Percentiles rank a stretch among this genome's conserved stretches.
Conservation (phyloP, 2,888 invertebrate genomes). For the Clistopyga incitator region DNA sequence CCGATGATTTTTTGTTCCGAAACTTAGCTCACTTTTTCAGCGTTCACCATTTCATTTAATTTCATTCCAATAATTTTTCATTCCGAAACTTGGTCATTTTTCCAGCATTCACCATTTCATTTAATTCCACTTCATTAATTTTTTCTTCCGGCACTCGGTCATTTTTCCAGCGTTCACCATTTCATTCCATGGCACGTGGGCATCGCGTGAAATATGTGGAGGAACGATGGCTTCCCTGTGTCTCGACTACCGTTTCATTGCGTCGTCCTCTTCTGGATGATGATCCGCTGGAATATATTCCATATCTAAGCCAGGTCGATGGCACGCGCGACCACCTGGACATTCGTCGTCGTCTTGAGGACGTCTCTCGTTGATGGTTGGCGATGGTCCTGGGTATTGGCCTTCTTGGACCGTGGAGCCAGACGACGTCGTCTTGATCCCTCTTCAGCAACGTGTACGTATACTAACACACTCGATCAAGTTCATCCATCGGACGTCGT, state of each 20-base stretch:
- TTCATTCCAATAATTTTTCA: too few species aligned
- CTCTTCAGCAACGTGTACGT: not conserved
- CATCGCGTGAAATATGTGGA: not conserved
- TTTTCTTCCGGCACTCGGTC: too few species aligned
- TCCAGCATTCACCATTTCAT: too few species aligned
- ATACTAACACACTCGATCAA: slow-evolving; percentile 28
- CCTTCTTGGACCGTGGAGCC: slow-evolving; percentile 20
- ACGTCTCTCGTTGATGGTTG: slow-evolving; percentile 43
- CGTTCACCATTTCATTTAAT: too few species aligned
- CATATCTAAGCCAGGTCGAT: slow-evolving; percentile 45
- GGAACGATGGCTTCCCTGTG: not conserved
- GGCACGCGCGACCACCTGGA: slow-evolving; percentile 65
- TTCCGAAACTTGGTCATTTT: too few species aligned
- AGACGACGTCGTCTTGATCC: slow-evolving; percentile 40
- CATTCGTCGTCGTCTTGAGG: slow-evolving; percentile 43
- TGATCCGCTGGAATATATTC: not conserved
- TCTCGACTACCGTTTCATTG: not conserved
- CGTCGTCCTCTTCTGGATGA: not conserved
- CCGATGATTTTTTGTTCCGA: too few species aligned
- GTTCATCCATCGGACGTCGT: slow-evolving; percentile 44
- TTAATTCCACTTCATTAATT: too few species aligned
- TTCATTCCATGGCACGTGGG: not conserved
- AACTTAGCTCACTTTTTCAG: too few species aligned
- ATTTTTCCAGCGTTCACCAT: too few species aligned
- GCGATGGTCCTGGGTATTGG: slow-evolving; percentile 33